These are phyloP conservation scores for Sapayoa aenigma DNA, from an alignment of 2,113 vertebrate genomes.

Conservation along the genomic window DNA sequence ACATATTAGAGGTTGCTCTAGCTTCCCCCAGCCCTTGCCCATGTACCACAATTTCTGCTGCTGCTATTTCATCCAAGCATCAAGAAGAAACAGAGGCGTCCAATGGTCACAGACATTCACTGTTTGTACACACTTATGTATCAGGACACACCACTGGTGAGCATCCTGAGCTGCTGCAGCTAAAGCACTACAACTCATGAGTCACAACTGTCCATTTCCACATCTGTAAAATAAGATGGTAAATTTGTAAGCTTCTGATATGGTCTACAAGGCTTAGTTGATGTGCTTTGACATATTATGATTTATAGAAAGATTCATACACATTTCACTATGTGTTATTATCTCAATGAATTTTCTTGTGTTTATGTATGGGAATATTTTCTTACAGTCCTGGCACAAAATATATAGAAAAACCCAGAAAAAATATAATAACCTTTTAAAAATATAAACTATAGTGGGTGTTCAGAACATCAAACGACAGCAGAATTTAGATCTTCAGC, in stretches of 20 bases:
- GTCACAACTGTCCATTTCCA: background rate
- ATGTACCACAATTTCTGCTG: background rate
- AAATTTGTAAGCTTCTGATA: background rate
- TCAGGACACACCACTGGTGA: background rate
- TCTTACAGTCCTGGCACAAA: background rate
- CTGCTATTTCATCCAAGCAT: background rate
- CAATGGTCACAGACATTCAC: background rate
- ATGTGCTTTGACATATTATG: background rate
- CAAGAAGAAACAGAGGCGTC: background rate
- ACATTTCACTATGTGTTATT: background rate
- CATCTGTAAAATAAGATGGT: background rate
- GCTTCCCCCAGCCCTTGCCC: background rate
- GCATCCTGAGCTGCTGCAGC: background rate
- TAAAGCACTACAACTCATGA: background rate
- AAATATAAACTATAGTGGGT: background rate
- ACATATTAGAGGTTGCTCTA: background rate
- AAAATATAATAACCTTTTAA: background rate
- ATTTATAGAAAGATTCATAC: background rate
- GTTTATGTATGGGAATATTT: background rate
- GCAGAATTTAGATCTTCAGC: slow-evolving; percentile 4
- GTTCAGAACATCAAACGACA: slow-evolving; percentile 6
- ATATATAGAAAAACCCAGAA: background rate
- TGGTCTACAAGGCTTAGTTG: background rate
- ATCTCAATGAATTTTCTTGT: background rate
- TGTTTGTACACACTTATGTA: background rate